Evolutionary conservation across 2,888 invertebrate species (phyloP), one percentile per base, ranked within the genome.

Genomic region (Drosophila planitibia): DNA sequence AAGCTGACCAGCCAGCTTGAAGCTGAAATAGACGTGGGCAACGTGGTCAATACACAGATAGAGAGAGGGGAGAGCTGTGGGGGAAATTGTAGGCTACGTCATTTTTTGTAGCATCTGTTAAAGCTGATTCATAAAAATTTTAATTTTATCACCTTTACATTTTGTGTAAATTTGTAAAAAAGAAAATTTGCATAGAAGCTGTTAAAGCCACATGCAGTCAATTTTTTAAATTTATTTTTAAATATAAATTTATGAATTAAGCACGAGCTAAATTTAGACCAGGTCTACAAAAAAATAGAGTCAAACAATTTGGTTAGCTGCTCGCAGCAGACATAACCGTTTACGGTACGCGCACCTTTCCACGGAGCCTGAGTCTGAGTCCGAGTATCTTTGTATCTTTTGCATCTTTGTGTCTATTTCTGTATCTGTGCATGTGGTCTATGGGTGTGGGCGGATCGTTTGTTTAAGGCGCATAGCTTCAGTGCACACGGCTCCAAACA

Each of bases 101-200:
- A 72, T 57, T 30, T 78, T 54, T 22, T 22, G 49, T 32, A 51
- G 35, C 52, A 51, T 32, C 59, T 55, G 51, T 69, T 61, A 51
- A 70, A 70, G 70, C 77, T 89, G 87, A 89, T 87, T 89, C 89
- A 87, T 89, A 87, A 83, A 89, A 85, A 79, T 57, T 80, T 63
- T 74, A 75, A 85, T 77, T 85, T 85, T 85, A 85, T 85, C 65
- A 60, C 65, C n/a, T 52, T 81, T 78, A 70, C 60, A 72, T 72
- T 67, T 69, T 57, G 64, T 60, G 70, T 70, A 47, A 72, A 54
- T 30, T 30, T 30, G 30, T 12, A 12, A 25, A 51, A 51, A 51
- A 30, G 28, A 16, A 33, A 4, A 28, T 81, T 81, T 70, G 71
- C 73, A 76, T 82, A 82, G 19, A 4, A 28, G 37, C 37, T n/a